Conservation (phyloP, 2,113 vertebrate genomes). For the Pristiophorus japonicus region DNA sequence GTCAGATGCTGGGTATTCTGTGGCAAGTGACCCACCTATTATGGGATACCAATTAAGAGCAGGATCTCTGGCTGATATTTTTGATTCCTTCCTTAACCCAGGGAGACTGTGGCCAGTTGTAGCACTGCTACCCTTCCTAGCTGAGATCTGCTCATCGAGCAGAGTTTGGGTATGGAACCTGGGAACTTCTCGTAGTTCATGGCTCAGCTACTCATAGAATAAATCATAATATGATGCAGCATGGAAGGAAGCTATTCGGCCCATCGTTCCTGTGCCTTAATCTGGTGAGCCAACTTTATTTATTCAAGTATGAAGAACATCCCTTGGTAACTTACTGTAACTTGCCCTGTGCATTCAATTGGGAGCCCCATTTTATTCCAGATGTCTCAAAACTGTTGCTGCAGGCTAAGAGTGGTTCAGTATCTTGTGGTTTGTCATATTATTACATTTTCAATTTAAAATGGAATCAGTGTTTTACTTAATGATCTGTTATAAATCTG, state of each 20-base stretch:
- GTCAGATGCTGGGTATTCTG: too few relatives aligned
- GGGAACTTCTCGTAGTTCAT: background rate
- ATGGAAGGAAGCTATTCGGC: background rate
- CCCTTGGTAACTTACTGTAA: background rate
- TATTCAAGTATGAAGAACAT: background rate
- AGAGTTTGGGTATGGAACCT: background rate
- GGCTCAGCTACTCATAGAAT: background rate
- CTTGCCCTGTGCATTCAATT: background rate
- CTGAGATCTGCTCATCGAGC: background rate
- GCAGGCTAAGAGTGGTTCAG: background rate
- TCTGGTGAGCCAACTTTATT: background rate
- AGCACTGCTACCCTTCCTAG: background rate
- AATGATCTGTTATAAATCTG: slow-evolving; percentile 17
- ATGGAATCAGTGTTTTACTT: slow-evolving; percentile 1
- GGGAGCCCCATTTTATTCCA: background rate
- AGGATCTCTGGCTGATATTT: background rate
- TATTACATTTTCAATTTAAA: slow-evolving; percentile 16
- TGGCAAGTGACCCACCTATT: too few relatives aligned
- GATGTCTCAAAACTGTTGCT: background rate
- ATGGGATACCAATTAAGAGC: background rate
- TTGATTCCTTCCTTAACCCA: background rate
- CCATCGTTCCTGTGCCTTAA: background rate
- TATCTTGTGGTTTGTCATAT: background rate
- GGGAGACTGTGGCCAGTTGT: background rate
- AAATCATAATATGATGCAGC: background rate